Evolutionary conservation across 2,113 vertebrate genomes (phyloP).

Genomic region (Protobothrops mucrosquamatus): DNA sequence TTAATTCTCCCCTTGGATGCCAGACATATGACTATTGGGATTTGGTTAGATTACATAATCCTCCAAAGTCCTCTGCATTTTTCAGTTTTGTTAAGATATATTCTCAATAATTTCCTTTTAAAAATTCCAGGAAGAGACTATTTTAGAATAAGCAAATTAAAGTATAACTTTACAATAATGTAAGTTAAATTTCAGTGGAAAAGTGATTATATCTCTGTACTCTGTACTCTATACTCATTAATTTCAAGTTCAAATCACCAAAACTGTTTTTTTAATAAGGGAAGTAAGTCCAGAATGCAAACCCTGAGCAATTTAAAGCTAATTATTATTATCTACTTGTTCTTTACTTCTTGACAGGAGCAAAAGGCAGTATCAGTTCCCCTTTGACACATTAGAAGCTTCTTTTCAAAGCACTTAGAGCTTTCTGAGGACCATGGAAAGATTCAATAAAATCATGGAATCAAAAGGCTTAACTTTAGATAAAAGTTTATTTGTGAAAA

Average conservation of each 20-base stretch:
- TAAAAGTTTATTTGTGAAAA: background rate
- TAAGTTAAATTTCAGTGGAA: constrained; percentile 35
- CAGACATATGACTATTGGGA: background rate
- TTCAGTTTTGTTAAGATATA: background rate
- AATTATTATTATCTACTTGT: constrained; percentile 35
- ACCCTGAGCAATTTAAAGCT: constrained; percentile 39
- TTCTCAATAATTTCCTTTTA: background rate
- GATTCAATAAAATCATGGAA: background rate
- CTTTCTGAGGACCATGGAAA: background rate
- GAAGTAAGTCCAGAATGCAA: constrained; percentile 39
- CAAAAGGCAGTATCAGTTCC: background rate
- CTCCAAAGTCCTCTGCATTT: background rate
- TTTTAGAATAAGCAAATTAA: constrained; percentile 37
- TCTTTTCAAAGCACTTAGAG: background rate
- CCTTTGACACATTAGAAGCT: background rate
- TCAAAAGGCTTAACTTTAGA: background rate
- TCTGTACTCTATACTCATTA: constrained; percentile 25
- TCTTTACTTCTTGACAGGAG: constrained; percentile 10
- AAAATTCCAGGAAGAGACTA: background rate
- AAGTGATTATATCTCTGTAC: constrained; percentile 6
- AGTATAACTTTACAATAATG: background rate
- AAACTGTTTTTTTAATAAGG: constrained; percentile 23
- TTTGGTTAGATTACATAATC: background rate
- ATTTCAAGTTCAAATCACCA: constrained; percentile 33
- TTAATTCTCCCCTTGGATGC: background rate